Base-by-base conservation (phyloP, 2,113 vertebrate genomes). In the Emydura subglobosa region DNA sequence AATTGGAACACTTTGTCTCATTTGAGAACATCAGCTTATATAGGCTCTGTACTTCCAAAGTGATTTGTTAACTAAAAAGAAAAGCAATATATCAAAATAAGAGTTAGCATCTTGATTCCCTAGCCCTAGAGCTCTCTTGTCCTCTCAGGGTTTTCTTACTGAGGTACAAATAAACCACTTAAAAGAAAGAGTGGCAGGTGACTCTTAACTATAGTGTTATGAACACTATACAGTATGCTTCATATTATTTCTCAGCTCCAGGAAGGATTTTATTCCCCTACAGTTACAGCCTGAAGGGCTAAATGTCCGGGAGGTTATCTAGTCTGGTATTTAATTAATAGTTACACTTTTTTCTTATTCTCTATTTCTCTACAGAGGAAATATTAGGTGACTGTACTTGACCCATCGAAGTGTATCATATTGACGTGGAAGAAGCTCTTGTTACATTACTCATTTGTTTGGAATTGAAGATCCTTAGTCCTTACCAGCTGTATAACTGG, bases 51-150 rank as follows among this genome's bases (percentile, higher is more conserved):
- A 59, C 39, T 94, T 95, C 89, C 90, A 95, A 83, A 87, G 31
- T 4, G 10, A 44, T 74, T 91, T 29, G 24, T 50, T 57, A 92
- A 82, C 95, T 95, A 91, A 96, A 91, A 96, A 97, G 88, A 96
- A 92, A 93, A 96, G 39, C 87, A 85, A 57, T 0, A 0, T 79
- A 50, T 93, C 93, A 96, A 96, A 95, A 96, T 93, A 97, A 92
- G 7, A 55, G 39, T 95, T 97, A 92, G 95, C 93, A 90, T 97
- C 94, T 96, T 90, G 96, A 87, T 72, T 91, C 94, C 95, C 95
- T 96, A 85, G 90, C 91, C 92, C 1, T 8, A 55, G 93, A 93
- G 89, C 81, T 95, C 13, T 97, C 79, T 94, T 93, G 94, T 95
- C 92, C 96, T 90, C 96, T 97, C 89, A 9, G 96, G 92, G 95